Evolutionary conservation across 2,113 vertebrate genomes (phyloP), one percentile per base, ranked within the genome.

Genomic region (Osmerus mordax): DNA sequence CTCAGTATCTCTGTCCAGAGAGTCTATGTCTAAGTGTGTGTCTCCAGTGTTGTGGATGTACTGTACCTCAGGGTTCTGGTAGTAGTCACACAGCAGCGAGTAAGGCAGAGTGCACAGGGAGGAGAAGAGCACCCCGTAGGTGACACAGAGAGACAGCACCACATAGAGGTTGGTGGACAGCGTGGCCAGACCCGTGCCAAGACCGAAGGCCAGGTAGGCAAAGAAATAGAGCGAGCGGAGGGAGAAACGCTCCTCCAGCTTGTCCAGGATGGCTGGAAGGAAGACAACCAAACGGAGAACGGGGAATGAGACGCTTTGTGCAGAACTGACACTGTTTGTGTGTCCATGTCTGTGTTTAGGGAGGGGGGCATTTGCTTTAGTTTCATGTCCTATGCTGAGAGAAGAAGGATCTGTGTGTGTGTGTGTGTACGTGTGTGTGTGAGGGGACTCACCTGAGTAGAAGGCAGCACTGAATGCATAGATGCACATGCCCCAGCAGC

Each of bases 401-500:
- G 41, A 47, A 47, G 41, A 47, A 47, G 41, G 9, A 47, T 7
- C 16, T 63, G 23, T 25, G 60, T 62, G 60, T 60, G 21, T 54
- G 32, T 72, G 41, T 52, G 19, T 53, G 16, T 19, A 32, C 9
- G 28, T 68, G 59, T 47, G 54, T 60, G 55, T 23, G 25, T 28
- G 14, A 3, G 9, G 12, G 14, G 19, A 67, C 72, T 82, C 83
- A 98, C 97, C 97, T 94, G 97, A 97, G 84, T 99, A 99, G 81
- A 98, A 92, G 79, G 97, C 97, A 16, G 97, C 97, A 72, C 96
- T 99, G 91, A 98, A 99, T 79, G 97, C 97, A 63, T 98, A 98
- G 87, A 98, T 95, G 86, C 97, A 99, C 97, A 99, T 96, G 2
- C 97, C 97, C 97, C 97, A 99, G 92, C 97, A 99, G 87, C 97